Percentiles rank a stretch among this genome's conserved stretches.
Evolutionary conservation across 2,888 invertebrate species (phyloP).

Genomic region (Ochropacha duplaris): DNA sequence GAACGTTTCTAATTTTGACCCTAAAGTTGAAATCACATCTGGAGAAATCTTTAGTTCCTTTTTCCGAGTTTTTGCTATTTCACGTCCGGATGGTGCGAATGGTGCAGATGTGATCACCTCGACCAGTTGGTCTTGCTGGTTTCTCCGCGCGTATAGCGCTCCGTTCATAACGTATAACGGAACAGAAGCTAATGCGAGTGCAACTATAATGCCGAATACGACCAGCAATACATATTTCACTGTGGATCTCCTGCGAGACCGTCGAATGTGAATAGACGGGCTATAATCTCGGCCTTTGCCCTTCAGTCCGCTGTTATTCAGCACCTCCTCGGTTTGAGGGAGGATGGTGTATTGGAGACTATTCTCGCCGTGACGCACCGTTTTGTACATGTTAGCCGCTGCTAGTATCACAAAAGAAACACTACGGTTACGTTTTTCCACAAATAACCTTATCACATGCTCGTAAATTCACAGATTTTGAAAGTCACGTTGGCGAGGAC

Average conservation of each 20-base stretch:
- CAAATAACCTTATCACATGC: conserved; percentile 66
- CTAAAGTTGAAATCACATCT: conserved; percentile 50
- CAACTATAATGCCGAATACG: conserved; percentile 59
- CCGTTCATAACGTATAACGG: conserved; percentile 68
- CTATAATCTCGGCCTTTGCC: conserved; percentile 80
- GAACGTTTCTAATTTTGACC: conserved; percentile 50
- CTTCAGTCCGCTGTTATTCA: conserved; percentile 83
- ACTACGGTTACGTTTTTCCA: conserved; percentile 55
- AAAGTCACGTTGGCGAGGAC: conserved; percentile 35
- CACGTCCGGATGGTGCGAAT: conserved; percentile 51
- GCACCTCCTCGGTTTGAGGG: conserved; percentile 87
- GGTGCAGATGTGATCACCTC: conserved; percentile 49
- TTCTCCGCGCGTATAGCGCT: conserved; percentile 50
- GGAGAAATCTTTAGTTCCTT: conserved; percentile 64
- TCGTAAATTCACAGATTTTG: conserved; percentile 49
- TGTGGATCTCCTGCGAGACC: conserved; percentile 61
- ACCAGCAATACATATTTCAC: conserved; percentile 66
- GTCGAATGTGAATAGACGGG: conserved; percentile 71
- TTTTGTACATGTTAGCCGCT: conserved; percentile 86
- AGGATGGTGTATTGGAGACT: conserved; percentile 89
- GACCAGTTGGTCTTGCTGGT: conserved; percentile 46
- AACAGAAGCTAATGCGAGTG: conserved; percentile 59
- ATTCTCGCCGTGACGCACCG: conserved; percentile 88
- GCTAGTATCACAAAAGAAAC: conserved; percentile 61
- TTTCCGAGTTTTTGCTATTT: conserved; percentile 64